Evolutionary conservation across 2,113 vertebrate genomes (phyloP).

Genomic region (Gopherus flavomarginatus): DNA sequence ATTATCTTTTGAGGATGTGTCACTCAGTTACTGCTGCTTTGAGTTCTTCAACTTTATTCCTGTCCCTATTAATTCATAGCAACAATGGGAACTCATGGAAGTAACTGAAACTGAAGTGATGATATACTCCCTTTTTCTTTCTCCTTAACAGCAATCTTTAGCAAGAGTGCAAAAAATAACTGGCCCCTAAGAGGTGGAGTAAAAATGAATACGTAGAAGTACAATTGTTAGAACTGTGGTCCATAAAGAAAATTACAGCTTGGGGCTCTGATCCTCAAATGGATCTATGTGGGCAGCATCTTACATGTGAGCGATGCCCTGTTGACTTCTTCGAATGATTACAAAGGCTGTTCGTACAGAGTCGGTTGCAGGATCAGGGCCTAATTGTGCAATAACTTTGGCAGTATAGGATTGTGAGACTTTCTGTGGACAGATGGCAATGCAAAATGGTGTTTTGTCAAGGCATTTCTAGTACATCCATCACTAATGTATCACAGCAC

Average conservation of each 20-base stretch:
- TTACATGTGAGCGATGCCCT: background rate
- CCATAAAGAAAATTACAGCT: background rate
- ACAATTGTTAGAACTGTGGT: background rate
- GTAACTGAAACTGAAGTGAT: background rate
- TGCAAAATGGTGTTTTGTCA: background rate
- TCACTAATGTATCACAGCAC: accelerated
- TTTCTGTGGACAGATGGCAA: background rate
- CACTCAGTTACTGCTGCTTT: background rate
- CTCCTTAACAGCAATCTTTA: background rate
- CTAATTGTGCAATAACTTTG: background rate
- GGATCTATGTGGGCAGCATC: background rate
- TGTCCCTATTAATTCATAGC: background rate
- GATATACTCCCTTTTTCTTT: background rate
- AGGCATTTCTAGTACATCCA: background rate
- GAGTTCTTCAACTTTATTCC: background rate
- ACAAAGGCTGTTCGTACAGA: background rate
- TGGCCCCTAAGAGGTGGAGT: background rate
- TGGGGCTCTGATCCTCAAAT: background rate
- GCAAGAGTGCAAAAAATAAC: background rate
- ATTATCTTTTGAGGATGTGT: background rate
- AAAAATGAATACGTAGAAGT: background rate
- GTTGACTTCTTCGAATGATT: background rate
- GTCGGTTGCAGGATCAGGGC: background rate
- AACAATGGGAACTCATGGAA: background rate
- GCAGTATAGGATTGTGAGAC: background rate